Base-by-base conservation (phyloP, 2,888 invertebrate genomes). In the Diachrysia chrysitis region DNA sequence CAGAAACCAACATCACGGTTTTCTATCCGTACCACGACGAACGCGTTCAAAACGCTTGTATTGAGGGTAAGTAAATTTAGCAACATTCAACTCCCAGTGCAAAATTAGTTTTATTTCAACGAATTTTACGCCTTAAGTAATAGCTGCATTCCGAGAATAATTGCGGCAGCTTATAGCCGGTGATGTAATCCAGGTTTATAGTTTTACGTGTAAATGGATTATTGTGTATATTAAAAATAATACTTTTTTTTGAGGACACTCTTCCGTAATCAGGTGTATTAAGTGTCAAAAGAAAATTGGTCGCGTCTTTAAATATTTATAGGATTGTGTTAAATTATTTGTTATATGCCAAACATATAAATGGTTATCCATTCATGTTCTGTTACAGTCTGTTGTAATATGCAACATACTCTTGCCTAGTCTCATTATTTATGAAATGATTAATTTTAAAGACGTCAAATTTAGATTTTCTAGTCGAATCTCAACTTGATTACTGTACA, bases 1-100 rank as follows among this genome's bases (percentile, higher is more conserved):
- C 86, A 56, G 87, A 92, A 67, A 87, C 91, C 35, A 93, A 90
- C 4, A 85, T 95, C 1, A 87, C 89, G 0, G 86, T 95, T 29
- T 85, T 97, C 37, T 95, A 96, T 79, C 96, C 97, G 0, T 96
- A 95, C 80, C 90, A 95, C 66, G 95, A 95, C 71, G 96, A 97
- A 81, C 94, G 95, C 63, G 95, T 96, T 0, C 97, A 97, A 81
- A 91, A 88, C 61, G 93, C 96, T 66, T 89, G 95, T 42, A 90
- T 97, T 32, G 96, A 96, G 85, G 96, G 97, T 97, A 57, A 77
- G 82, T 70, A 37, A 17, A 68, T n/a, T 68, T 67, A 53, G 62
- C 64, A 72, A 53, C 17, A 63, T 58, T 58, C n/a, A 37, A 66
- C 23, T 19, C 25, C 58, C 12, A 23, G n/a, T 56, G 58, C 37